Base-by-base conservation (phyloP, 2,888 invertebrate genomes). In the Ichneumoninae sp. region DNA sequence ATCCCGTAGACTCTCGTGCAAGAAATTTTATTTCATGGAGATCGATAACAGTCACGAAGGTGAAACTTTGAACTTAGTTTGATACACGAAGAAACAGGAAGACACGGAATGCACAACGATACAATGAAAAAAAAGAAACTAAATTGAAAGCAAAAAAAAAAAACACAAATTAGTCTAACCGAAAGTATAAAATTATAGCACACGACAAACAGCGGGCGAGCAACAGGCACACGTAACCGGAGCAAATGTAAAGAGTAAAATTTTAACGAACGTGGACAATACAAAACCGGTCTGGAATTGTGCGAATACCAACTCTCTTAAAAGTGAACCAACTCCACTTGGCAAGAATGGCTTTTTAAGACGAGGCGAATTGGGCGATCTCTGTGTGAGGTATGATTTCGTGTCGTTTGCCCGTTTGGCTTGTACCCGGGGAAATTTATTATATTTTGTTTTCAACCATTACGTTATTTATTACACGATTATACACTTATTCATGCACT, bases 351-450 rank as follows among this genome's bases (percentile, higher is more conserved):
- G 93, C 91, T 92, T 92, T 91, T 92, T 93, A 92, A 93, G 91
- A 92, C 91, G 90, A 90, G 91, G 91, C 90, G 93, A 93, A 93
- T 93, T 93, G 93, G 93, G 93, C 90, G 93, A 93, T 92, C 93
- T 93, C 92, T 93, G 92, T 92, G 91, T 93, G 93, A 93, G 93
- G 93, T 93, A 93, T 92, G 93, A 90, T 91, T 91, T 91, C 90
- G 90, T 89, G 90, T 87, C 89, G 85, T 89, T 90, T 90, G 91
- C 89, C 89, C 88, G 89, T 89, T 92, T 89, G 87, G 84, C 69
- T 86, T 86, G 86, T 79, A 82, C 65, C 52, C 74, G 79, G 74
- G 50, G 26, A 54, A 82, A 33, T 52, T 80, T 30, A 50, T 44
- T 69, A 47, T 50, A 33, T 76, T 36, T 44, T 70, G 75, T 70